These are phyloP conservation scores for Sthenelais limicola DNA, from an alignment of 2,888 invertebrate genomes.

Conservation along the genomic window DNA sequence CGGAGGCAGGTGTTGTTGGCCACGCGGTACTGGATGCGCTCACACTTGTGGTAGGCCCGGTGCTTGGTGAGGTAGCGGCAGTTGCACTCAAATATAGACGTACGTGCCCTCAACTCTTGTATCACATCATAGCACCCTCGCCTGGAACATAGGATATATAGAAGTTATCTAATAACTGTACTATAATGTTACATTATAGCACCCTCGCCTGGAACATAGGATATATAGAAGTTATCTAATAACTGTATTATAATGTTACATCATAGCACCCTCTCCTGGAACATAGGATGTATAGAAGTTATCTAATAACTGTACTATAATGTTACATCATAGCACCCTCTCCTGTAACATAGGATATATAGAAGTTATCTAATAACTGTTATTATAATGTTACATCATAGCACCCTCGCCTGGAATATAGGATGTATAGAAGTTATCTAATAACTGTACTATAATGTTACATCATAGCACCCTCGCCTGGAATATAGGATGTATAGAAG, in stretches of 20 bases:
- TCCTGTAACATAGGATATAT: too few species aligned
- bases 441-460: slow-evolving; percentile 17
- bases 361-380: too few species aligned
- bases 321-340: too few species aligned
- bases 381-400: slow-evolving; percentile 43
- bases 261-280: too few species aligned
- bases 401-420: slow-evolving; percentile 44
- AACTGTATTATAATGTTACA: too few species aligned
- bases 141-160: slow-evolving; percentile 29
- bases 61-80: slow-evolving; percentile 48
- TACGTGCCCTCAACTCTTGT: slow-evolving; percentile 40
- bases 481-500: too few species aligned
- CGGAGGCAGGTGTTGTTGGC: slow-evolving; percentile 52
- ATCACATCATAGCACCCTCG: slow-evolving; percentile 46
- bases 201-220: too few species aligned
- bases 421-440: slow-evolving; percentile 17
- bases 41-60: slow-evolving; percentile 46
- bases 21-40: slow-evolving; percentile 49
- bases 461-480: too few species aligned
- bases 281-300: too few species aligned
- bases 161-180: slow-evolving; percentile 37
- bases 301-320: too few species aligned
- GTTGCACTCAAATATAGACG: slow-evolving; percentile 49
- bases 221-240: too few species aligned
- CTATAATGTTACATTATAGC: slow-evolving; percentile 1